Evolutionary conservation across 2,113 vertebrate genomes (phyloP), one percentile per base, ranked within the genome.

Genomic region (Gasterosteus nipponicus): DNA sequence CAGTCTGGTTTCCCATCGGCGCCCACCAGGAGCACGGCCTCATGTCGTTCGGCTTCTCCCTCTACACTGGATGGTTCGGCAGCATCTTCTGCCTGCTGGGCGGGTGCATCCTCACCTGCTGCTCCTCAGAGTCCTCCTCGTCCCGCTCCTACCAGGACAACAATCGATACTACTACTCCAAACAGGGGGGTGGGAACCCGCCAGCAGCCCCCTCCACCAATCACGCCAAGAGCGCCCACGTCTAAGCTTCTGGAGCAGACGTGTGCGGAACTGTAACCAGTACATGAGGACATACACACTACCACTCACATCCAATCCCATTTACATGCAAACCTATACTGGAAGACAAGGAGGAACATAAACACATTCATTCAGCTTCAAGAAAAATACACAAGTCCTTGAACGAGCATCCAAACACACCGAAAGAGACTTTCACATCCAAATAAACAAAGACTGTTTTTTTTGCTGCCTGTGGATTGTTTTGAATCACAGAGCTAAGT

Each of bases 181-280:
- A 97, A 3, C 92, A 93, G 61, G 96, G 95, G 26, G 85, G 84
- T 1, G 75, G 67, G 71, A 91, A 78, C 79, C 61, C 69, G 26
- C 58, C 86, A 12, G 75, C 84, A 0, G 72, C 83, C 1, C 5
- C 88, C 76, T 42, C 58, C 22, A 93, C 94, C 0, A 98, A 96
- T 83, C 98, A 99, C 0, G 97, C 98, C 70, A 99, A 99, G 92
- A 99, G 96, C 1, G 97, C 97, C 2, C 97, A 99, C 2, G 97
- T 99, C 77, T 99, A 92, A 95, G 26, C n/a, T 53, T 49, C 29
- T 60, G 18, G 35, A 58, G 54, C 46, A 66, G 72, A 71, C 16
- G 47, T 39, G 19, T 11, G 15, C 41, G 46, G 47, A 47, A 78
- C 82, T 62, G 67, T 47, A 35, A 41, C 53, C 59, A 82, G 73